Evolutionary conservation across 1,140 invertebrate species (phyloP), one percentile per base, ranked within the genome.

Genomic region (Latrodectus geometricus): DNA sequence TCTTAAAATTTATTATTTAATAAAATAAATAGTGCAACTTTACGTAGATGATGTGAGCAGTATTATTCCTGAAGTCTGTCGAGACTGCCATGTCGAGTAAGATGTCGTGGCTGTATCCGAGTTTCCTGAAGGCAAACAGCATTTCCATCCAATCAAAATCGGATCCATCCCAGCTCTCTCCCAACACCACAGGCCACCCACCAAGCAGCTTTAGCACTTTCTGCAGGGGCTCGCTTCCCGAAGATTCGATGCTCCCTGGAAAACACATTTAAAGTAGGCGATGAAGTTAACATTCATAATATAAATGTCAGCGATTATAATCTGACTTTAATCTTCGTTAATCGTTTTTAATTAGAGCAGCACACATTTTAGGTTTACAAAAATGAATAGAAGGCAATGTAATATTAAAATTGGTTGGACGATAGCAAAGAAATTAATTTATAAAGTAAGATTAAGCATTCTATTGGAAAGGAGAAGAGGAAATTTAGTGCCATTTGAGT

Each of bases 61-160:
- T 96, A 35, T 88, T 90, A 90, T 98, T 98, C 90, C 96, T 97
- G 50, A 97, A 93, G 91, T 98, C 96, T 9, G 96, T 95, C 5
- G 94, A 94, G 77, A 98, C 95, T 52, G 95, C 96, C 89, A 98
- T 96, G 90, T 97, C 96, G n/a, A 99, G 93, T 89, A 98, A 95
- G 90, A 98, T 97, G 91, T 97, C 96, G 65, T 96, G 95, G 11
- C 95, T 96, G 90, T 96, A 97, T 4, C 97, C 97, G 9, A 93
- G 91, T 72, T 92, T 91, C 21, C 95, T 92, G 92, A 96, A 97
- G 81, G 93, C 95, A 91, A 95, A 97, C 8, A 97, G 94, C 9
- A 94, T 94, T 87, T 96, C 92, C 88, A 94, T 94, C 96, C 96
- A 98, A 73, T 94, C 93, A 91, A 96, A 97, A 11, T 91, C 91